phyloP scores from a whole-genome alignment of 2,888 invertebrate genomes.

The Leptinotarsa rubiginosa region DNA sequence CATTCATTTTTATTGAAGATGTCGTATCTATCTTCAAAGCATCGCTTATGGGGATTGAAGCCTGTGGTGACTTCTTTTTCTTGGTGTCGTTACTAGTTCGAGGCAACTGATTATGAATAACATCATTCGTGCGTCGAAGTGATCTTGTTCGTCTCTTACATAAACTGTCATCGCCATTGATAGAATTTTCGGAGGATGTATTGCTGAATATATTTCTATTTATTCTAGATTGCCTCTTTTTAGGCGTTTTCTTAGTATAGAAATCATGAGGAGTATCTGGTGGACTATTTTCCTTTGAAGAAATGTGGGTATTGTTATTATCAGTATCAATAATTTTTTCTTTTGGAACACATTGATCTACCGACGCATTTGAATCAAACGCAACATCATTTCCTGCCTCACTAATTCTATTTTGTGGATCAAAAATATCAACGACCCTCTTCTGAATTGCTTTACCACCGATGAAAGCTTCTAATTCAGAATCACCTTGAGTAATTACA shows the following conservation, averaged over 20 bases:
- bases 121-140: too few species aligned
- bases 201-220: not conserved
- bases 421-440: not conserved
- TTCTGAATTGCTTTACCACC: slow-evolving; percentile 27
- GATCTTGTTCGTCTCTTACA: slow-evolving; percentile 5
- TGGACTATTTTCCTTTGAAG: slow-evolving; percentile 22
- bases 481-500: slow-evolving; percentile 46
- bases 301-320: not conserved
- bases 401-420: not conserved
- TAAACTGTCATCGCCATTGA: not conserved
- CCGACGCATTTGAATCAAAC: not conserved
- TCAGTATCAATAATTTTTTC: slow-evolving; percentile 7
- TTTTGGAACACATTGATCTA: not conserved
- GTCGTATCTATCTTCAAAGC: not conserved
- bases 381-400: not conserved
- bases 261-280: slow-evolving; percentile 28
- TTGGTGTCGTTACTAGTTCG: not conserved
- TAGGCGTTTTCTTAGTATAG: slow-evolving; percentile 36
- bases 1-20: not conserved
- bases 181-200: not conserved
- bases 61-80: not conserved
- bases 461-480: slow-evolving; percentile 45
- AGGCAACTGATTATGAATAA: not conserved
- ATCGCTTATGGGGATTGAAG: not conserved
- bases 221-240: slow-evolving; percentile 14